These are phyloP conservation scores for Toxotes lorentzi DNA, from an alignment of 2,797 vertebrate species.

Conservation along the genomic window DNA sequence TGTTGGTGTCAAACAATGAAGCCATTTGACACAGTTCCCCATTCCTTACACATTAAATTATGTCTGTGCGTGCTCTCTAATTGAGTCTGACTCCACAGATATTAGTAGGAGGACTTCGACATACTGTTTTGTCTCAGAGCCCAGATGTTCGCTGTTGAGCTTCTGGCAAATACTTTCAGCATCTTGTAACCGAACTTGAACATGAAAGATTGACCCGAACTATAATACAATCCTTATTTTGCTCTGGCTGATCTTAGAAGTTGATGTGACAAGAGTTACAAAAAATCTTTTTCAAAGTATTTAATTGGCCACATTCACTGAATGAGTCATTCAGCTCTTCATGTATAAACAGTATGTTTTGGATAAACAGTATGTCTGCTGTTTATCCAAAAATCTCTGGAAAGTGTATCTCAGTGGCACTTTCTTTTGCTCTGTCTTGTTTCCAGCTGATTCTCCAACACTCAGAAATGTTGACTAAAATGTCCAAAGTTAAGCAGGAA, in stretches of 20 bases:
- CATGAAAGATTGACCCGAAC: background rate
- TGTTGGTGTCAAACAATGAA: conserved; percentile 49
- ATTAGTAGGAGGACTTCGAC: conserved; percentile 30
- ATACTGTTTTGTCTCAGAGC: conserved; percentile 17
- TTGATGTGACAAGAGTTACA: background rate
- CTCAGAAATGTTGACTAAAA: conserved; percentile 15
- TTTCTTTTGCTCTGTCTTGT: conserved; percentile 44
- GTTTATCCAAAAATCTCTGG: conserved; percentile 27
- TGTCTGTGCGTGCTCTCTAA: conserved; percentile 56
- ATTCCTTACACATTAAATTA: conserved; percentile 42
- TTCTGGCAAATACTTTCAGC: conserved; percentile 7
- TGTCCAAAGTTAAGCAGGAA: conserved; percentile 13
- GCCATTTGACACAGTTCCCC: conserved; percentile 37
- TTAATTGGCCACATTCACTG: conserved; percentile 16
- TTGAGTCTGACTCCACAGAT: conserved; percentile 51
- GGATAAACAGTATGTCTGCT: conserved; percentile 6
- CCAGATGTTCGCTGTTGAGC: conserved; percentile 55
- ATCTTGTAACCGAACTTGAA: conserved; percentile 14
- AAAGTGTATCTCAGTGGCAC: conserved; percentile 34
- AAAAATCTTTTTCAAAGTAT: conserved; percentile 25
- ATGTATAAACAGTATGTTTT: too few relatives aligned
- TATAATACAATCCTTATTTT: conserved; percentile 14
- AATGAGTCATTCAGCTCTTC: conserved; percentile 10
- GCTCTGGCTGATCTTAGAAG: conserved; percentile 26
- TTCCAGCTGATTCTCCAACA: conserved; percentile 32